Evolutionary conservation across 2,888 invertebrate genomes (phyloP).

Genomic region (Cataglyphis rosenhaueri): DNA sequence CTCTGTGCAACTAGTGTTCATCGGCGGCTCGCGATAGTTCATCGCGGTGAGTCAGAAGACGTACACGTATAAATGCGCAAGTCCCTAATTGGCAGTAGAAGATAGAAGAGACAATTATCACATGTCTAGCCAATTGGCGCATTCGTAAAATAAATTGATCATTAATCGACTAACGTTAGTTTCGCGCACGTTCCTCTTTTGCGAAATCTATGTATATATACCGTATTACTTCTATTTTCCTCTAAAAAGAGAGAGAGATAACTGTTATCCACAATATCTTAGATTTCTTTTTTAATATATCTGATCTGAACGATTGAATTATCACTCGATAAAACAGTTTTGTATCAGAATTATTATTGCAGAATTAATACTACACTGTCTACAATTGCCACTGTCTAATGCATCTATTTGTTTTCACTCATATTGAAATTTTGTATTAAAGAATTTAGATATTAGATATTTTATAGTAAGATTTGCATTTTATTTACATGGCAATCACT

Average conservation of each 20-base stretch:
- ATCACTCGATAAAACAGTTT: too few relatives aligned
- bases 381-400: background rate
- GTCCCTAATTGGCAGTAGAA: background rate
- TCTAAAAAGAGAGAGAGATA: background rate
- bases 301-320: background rate
- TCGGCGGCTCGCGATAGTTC: background rate
- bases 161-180: background rate
- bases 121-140: background rate
- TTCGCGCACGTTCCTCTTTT: background rate
- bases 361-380: too few relatives aligned
- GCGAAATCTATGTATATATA: background rate
- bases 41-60: constrained; percentile 1
- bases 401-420: background rate
- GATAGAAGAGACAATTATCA: background rate
- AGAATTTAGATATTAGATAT: background rate
- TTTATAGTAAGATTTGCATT: background rate
- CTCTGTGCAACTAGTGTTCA: constrained; percentile 35
- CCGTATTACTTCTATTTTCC: background rate
- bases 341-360: background rate
- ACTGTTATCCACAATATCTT: constrained; percentile 8
- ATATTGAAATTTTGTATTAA: background rate
- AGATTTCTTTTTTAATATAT: background rate
- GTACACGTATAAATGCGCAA: background rate
- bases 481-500: background rate
- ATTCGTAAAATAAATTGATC: background rate